Conservation (phyloP, 1,140 invertebrate genomes). For the Lucilia cuprina region DNA sequence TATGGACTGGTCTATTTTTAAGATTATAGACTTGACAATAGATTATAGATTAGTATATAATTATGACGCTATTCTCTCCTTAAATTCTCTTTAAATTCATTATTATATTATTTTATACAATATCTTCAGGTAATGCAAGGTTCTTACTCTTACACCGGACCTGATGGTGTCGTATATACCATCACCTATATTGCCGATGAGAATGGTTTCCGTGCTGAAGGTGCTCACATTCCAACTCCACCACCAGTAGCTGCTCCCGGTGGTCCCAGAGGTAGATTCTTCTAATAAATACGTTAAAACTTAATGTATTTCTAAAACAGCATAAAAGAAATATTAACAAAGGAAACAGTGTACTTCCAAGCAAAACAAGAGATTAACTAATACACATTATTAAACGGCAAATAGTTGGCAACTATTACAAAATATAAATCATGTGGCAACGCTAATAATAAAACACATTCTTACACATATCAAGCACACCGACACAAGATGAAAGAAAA, state of each 20-base stretch:
- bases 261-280: conserved; percentile 57
- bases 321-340: neutral
- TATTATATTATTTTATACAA: no score
- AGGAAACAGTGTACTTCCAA: conserved; percentile 14
- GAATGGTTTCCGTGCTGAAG: conserved; percentile 70
- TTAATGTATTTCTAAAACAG: neutral
- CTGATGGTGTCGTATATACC: conserved; percentile 70
- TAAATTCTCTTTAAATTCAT: no score
- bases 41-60: no score
- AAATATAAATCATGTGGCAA: neutral
- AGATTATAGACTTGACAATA: no score
- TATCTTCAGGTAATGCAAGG: conserved; percentile 67
- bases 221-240: conserved; percentile 66
- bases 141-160: conserved; percentile 71
- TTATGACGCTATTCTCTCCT: no score
- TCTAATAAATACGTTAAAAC: conserved; percentile 48
- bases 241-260: conserved; percentile 62
- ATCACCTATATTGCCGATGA: conserved; percentile 74
- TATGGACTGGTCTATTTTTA: no score
- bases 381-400: neutral
- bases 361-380: neutral
- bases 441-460: conserved; percentile 12
- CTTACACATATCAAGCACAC: neutral
- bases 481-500: neutral
- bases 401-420: neutral